These are phyloP conservation scores for Sorex araneus DNA, from an alignment of 2,113 vertebrate genomes.

Conservation along the genomic window DNA sequence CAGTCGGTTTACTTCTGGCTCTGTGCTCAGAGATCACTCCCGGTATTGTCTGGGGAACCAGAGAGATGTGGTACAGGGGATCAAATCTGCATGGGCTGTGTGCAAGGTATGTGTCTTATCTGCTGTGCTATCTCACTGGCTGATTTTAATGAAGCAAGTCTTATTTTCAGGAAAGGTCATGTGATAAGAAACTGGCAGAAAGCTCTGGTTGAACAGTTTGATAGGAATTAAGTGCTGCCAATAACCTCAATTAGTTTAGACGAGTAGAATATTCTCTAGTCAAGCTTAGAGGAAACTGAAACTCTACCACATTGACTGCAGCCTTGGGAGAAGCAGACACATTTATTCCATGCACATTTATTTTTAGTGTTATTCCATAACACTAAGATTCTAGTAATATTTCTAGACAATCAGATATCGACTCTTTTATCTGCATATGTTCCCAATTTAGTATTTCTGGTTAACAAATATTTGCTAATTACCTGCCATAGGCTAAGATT, in stretches of 20 bases:
- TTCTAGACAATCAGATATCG: background rate
- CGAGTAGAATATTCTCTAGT: background rate
- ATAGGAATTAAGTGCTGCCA: background rate
- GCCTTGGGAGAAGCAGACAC: background rate
- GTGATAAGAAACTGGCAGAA: background rate
- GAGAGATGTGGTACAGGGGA: no score
- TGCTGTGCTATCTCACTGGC: no score
- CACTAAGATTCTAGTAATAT: background rate
- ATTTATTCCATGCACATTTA: no score
- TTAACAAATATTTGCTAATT: background rate
- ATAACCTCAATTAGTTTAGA: fast-evolving
- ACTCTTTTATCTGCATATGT: no score
- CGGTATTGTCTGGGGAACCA: no score
- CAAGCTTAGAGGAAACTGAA: background rate
- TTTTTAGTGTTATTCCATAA: no score
- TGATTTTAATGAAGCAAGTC: background rate
- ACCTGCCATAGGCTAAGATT: background rate
- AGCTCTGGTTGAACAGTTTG: background rate
- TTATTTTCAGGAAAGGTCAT: background rate
- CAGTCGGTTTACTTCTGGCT: no score
- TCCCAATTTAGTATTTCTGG: slow-evolving; percentile 13
- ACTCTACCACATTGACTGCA: fast-evolving
- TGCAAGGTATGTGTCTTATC: no score
- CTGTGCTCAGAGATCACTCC: no score
- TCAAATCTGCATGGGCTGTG: no score